Conservation (phyloP, 2,113 vertebrate species). For the Notiomystis cincta region DNA sequence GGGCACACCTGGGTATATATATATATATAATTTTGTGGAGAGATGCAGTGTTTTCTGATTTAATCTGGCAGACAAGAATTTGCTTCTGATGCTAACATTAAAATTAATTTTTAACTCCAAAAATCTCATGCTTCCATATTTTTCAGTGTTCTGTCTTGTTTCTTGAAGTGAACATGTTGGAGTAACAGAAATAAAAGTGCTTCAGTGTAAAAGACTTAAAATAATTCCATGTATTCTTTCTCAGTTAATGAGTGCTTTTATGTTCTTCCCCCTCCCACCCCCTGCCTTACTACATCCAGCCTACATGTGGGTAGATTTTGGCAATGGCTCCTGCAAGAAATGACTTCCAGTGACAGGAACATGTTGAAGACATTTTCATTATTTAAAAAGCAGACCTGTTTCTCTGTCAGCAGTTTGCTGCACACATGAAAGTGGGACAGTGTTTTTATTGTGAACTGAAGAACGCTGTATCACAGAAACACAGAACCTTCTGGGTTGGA, state of each 20-base stretch:
- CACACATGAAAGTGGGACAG: not conserved
- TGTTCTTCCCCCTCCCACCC: not conserved
- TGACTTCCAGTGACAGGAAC: slow-evolving; percentile 8
- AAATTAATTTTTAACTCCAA: not conserved
- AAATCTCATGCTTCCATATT: not conserved
- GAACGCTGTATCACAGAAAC: not conserved
- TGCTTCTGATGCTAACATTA: not conserved
- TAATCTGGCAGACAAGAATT: not conserved
- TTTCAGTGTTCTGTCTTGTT: not conserved
- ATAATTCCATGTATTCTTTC: not conserved
- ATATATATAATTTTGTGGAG: not conserved
- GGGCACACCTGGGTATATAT: fast-evolving
- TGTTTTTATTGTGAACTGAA: not conserved
- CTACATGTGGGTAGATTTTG: not conserved
- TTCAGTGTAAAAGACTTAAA: not conserved
- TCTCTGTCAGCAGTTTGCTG: not conserved
- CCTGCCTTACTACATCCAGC: not conserved
- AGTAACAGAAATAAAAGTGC: not conserved
- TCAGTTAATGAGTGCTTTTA: not conserved
- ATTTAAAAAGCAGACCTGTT: not conserved
- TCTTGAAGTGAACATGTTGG: not conserved
- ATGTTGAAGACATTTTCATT: not conserved
- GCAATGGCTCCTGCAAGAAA: not conserved
- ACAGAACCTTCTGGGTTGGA: not conserved
- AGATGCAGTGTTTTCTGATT: not conserved